Conservation (phyloP, 2,797 vertebrate genomes). For the Aeoliscus strigatus region DNA sequence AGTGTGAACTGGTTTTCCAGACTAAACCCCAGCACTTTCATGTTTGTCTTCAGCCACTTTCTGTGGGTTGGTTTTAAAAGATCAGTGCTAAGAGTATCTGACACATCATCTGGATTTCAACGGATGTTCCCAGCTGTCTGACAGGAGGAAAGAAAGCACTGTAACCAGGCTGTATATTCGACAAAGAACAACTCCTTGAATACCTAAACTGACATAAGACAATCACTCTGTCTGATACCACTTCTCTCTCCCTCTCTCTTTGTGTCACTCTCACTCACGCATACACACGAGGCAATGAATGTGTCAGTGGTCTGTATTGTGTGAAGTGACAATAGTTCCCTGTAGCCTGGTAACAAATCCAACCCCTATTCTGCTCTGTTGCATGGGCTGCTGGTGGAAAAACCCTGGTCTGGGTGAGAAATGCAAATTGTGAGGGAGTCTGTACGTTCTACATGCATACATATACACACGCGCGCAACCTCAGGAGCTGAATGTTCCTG, state of each 20-base stretch:
- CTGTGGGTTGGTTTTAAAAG: conserved; percentile 45
- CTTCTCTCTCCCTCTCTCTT: too few relatives aligned
- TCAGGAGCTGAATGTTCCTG: conserved; percentile 40
- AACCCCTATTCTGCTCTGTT: conserved; percentile 57
- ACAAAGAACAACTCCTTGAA: too few relatives aligned
- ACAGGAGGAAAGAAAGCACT: conserved; percentile 46
- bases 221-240: too few relatives aligned
- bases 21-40: conserved; percentile 14
- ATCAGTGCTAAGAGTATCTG: background rate
- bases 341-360: conserved; percentile 63
- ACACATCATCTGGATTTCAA: conserved; percentile 7
- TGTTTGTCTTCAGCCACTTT: background rate
- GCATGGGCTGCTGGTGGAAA: conserved; percentile 35
- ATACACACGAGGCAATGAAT: conserved; percentile 38
- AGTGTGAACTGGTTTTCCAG: conserved; percentile 27
- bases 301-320: conserved; percentile 72
- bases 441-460: conserved; percentile 49
- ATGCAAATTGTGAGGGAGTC: conserved; percentile 67
- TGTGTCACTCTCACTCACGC: conserved; percentile 9
- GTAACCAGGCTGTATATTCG: conserved; percentile 14
- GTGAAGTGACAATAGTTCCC: conserved; percentile 69
- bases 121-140: conserved; percentile 75
- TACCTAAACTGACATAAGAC: too few relatives aligned
- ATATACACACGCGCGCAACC: conserved; percentile 22
- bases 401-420: conserved; percentile 41